These are phyloP conservation scores for Tetramorium bicarinatum DNA, from an alignment of 2,888 invertebrate species.

Conservation along the genomic window DNA sequence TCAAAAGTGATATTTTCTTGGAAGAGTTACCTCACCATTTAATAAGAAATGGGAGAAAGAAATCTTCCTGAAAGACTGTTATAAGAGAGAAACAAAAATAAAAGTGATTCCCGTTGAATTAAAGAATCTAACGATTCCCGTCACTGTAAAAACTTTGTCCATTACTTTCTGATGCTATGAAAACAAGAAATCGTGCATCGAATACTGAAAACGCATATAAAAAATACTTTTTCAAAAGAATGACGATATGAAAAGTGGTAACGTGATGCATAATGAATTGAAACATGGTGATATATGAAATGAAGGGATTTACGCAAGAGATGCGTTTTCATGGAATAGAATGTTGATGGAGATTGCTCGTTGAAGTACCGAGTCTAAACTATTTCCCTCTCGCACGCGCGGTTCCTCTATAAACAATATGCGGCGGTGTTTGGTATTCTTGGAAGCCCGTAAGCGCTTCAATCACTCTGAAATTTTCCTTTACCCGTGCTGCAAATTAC, in stretches of 20 bases:
- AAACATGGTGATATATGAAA: not conserved
- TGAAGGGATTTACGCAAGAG: constrained; percentile 9
- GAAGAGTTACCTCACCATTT: constrained; percentile 13
- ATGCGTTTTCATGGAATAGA: constrained; percentile 24
- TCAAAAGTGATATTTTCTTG: constrained; percentile 41
- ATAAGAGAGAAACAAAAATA: not conserved
- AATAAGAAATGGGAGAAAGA: not conserved
- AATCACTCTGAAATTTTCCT: constrained; percentile 57
- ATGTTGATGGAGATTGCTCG: constrained; percentile 40
- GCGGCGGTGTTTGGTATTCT: constrained; percentile 61
- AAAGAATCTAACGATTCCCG: not conserved
- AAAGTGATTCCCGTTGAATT: not conserved
- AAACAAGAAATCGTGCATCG: constrained; percentile 2
- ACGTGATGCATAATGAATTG: constrained; percentile 3
- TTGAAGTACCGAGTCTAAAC: not conserved
- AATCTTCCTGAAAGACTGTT: not conserved
- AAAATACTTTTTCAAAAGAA: constrained; percentile 22
- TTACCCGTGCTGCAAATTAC: constrained; percentile 20
- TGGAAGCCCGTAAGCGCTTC: constrained; percentile 56
- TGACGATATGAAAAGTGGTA: constrained; percentile 26
- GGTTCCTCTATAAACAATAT: constrained; percentile 63
- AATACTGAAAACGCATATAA: not conserved
- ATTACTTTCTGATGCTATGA: not conserved
- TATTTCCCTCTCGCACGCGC: constrained; percentile 42
- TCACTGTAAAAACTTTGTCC: not conserved